phyloP scores from a whole-genome alignment of 2,888 invertebrate genomes.

The Clepsis dumicolana region DNA sequence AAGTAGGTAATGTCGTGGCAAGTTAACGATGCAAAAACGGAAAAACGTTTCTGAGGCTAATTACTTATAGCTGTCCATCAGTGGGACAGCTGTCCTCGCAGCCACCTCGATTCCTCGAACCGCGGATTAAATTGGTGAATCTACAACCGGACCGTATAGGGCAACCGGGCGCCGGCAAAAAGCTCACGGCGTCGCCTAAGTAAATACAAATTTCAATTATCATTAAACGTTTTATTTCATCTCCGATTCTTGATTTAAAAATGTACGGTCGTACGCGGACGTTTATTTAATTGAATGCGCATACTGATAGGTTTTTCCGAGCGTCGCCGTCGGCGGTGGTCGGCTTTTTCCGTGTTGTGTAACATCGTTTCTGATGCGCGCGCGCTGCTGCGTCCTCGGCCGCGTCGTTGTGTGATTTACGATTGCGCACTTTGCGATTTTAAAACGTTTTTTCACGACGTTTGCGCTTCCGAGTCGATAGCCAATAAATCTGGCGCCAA shows the following conservation, averaged over 20 bases:
- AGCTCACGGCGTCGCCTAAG: constrained; percentile 64
- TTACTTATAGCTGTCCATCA: constrained; percentile 65
- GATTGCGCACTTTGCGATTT: constrained; percentile 72
- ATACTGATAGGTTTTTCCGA: constrained; percentile 80
- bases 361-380: constrained; percentile 74
- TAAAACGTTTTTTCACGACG: constrained; percentile 72
- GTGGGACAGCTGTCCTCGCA: constrained; percentile 56
- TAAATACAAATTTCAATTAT: constrained; percentile 85
- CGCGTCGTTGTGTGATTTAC: constrained; percentile 72
- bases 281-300: constrained; percentile 79
- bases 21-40: constrained; percentile 55
- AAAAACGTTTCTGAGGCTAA: constrained; percentile 57
- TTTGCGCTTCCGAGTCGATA: constrained; percentile 73
- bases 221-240: constrained; percentile 80
- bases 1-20: constrained; percentile 30
- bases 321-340: constrained; percentile 70
- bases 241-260: constrained; percentile 75
- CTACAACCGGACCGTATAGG: constrained; percentile 74
- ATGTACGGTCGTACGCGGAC: constrained; percentile 62
- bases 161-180: constrained; percentile 77
- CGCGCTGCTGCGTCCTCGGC: constrained; percentile 55
- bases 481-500: constrained; percentile 82
- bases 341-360: constrained; percentile 77
- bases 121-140: constrained; percentile 77
- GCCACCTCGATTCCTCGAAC: constrained; percentile 72